phyloP scores from a whole-genome alignment of 2,888 invertebrate genomes.

The Drosophila tanythrix region DNA sequence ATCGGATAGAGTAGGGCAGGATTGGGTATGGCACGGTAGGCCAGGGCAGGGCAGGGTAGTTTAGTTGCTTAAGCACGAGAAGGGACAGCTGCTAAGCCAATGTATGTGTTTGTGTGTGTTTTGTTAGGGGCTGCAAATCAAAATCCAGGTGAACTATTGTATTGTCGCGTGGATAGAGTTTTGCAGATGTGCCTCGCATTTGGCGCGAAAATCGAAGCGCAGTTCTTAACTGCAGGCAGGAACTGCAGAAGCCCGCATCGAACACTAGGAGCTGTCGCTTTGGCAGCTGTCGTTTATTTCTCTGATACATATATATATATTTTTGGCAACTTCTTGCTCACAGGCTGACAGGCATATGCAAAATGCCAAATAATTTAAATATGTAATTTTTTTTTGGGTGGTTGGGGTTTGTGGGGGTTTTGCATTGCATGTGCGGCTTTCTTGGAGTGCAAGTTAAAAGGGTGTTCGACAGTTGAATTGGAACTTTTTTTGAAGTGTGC shows the following conservation, averaged over 20 bases:
- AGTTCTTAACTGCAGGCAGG: constrained; percentile 3
- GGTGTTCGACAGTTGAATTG: constrained; percentile 65
- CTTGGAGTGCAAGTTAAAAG: constrained; percentile 74
- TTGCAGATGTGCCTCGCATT: constrained; percentile 70
- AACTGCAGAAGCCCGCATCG: constrained; percentile 29
- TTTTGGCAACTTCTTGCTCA: constrained; percentile 69
- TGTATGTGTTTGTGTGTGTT: constrained; percentile 18
- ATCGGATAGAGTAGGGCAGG: constrained; percentile 21
- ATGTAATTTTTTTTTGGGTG: not conserved
- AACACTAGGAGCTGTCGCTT: constrained; percentile 13
- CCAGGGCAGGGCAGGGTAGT: constrained; percentile 15
- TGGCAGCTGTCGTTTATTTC: constrained; percentile 67
- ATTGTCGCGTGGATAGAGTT: constrained; percentile 58
- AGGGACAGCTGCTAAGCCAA: constrained; percentile 67
- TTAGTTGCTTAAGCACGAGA: constrained; percentile 36
- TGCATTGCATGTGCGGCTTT: constrained; percentile 66
- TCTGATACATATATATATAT: not conserved
- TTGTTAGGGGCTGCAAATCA: constrained; percentile 68
- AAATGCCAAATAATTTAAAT: constrained; percentile 44
- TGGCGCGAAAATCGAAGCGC: constrained; percentile 70
- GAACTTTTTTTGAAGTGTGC: constrained; percentile 30
- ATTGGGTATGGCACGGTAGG: constrained; percentile 1
- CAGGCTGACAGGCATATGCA: constrained; percentile 61
- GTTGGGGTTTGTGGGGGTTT: not conserved
- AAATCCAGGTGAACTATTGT: constrained; percentile 81